Percentiles rank a stretch among this genome's conserved stretches.
phyloP scores from a whole-genome alignment of 2,797 vertebrate genomes.

The Acanthurus leucopareius region DNA sequence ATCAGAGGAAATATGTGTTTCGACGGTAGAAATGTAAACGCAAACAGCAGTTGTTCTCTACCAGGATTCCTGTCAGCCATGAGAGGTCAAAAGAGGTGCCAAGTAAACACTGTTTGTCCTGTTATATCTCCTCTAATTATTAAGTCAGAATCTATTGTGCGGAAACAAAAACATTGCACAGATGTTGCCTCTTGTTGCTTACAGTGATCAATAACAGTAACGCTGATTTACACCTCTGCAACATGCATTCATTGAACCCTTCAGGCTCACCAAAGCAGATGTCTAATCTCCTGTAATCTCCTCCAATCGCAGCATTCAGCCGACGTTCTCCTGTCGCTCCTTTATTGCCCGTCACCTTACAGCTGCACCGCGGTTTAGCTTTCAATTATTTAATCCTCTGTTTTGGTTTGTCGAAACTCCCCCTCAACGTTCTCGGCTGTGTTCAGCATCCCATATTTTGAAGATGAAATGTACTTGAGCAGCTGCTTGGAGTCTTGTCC shows the following conservation, averaged over 20 bases:
- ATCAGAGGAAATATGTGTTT: slow-evolving; percentile 11
- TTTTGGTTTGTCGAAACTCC: not conserved
- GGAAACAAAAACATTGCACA: slow-evolving; percentile 1
- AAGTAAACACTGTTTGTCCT: not conserved
- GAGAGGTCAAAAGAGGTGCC: slow-evolving; percentile 15
- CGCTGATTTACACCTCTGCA: slow-evolving; percentile 7
- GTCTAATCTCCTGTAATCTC: not conserved
- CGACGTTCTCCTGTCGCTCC: not conserved
- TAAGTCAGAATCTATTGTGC: not conserved
- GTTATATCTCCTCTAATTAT: not conserved
- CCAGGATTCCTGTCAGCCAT: not conserved
- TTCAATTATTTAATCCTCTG: not conserved
- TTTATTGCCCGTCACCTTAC: not conserved
- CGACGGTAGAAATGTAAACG: not conserved
- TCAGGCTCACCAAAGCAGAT: not conserved
- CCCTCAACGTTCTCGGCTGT: not conserved
- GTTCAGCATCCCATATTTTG: slow-evolving; percentile 32
- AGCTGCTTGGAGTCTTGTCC: slow-evolving; percentile 60
- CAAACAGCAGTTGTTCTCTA: not conserved
- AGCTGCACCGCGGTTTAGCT: not conserved
- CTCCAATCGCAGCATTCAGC: not conserved
- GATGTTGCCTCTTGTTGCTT: not conserved
- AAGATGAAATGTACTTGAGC: slow-evolving; percentile 42
- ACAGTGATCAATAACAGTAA: not conserved
- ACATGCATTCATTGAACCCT: not conserved